phyloP scores from a whole-genome alignment of 2,113 vertebrate genomes.

The Salvelinus alpinus region DNA sequence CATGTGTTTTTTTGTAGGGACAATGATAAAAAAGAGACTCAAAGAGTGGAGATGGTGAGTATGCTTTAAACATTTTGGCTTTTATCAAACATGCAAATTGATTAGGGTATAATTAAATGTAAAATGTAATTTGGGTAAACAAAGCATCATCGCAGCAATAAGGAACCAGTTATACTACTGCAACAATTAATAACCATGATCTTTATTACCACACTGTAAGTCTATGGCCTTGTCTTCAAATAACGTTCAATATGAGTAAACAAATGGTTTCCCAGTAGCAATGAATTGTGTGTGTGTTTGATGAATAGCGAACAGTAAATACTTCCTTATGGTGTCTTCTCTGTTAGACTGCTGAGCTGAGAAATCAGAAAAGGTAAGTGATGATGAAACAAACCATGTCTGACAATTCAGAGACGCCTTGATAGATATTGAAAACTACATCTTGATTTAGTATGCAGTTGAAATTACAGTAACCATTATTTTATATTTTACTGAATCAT shows the following conservation, averaged over 20 bases:
- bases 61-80: neutral
- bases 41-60: conserved; percentile 35
- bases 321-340: conserved; percentile 14
- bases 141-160: neutral
- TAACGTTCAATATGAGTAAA: neutral
- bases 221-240: neutral
- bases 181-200: neutral
- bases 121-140: neutral
- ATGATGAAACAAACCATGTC: neutral
- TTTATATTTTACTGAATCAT: neutral
- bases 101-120: neutral
- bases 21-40: conserved; percentile 29
- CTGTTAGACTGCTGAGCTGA: conserved; percentile 20
- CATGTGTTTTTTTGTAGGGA: neutral
- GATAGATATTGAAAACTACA: neutral
- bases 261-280: neutral
- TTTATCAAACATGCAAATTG: neutral
- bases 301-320: neutral
- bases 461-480: neutral
- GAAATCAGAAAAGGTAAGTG: conserved; percentile 46
- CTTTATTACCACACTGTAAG: neutral
- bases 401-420: no score
- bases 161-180: neutral
- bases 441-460: neutral
- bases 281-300: neutral